Conservation (phyloP, 2,888 invertebrate genomes). For the Cosmopolites sordidus region DNA sequence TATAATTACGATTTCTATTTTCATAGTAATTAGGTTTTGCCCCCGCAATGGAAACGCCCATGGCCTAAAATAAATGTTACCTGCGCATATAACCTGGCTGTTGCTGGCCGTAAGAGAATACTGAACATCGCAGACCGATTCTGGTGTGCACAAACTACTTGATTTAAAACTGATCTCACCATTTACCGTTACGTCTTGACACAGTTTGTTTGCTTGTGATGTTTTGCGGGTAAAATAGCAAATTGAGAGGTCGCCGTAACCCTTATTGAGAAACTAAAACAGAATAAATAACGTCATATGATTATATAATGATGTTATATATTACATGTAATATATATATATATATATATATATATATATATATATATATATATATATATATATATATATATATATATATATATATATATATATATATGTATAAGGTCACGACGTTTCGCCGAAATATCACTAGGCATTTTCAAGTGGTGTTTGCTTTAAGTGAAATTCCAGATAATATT, state of each 20-base stretch:
- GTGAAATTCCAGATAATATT: no score
- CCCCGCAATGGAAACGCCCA: no score
- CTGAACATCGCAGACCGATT: constrained; percentile 43
- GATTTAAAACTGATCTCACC: constrained; percentile 51
- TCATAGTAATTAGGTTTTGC: no score
- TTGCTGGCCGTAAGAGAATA: constrained; percentile 53
- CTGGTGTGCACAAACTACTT: constrained; percentile 52
- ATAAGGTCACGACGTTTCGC: no score
- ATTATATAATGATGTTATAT: no score
- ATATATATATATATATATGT: no score
- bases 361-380: constrained; percentile 5
- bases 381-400: constrained; percentile 4
- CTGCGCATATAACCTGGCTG: constrained; percentile 56
- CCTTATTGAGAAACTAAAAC: constrained; percentile 43
- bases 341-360: constrained; percentile 5
- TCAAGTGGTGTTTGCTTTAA: no score
- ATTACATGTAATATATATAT: background rate
- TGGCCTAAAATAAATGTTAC: constrained; percentile 42
- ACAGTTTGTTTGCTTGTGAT: constrained; percentile 43
- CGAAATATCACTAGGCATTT: no score
- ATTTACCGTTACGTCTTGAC: constrained; percentile 51
- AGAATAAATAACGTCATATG: constrained; percentile 3
- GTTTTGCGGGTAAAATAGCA: constrained; percentile 36
- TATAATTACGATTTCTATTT: no score
- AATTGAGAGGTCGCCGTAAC: constrained; percentile 42